Percentiles rank a stretch among this genome's conserved stretches.
These are phyloP conservation scores for Podarcis cretensis DNA, from an alignment of 2,113 vertebrate genomes.

Conservation along the genomic window DNA sequence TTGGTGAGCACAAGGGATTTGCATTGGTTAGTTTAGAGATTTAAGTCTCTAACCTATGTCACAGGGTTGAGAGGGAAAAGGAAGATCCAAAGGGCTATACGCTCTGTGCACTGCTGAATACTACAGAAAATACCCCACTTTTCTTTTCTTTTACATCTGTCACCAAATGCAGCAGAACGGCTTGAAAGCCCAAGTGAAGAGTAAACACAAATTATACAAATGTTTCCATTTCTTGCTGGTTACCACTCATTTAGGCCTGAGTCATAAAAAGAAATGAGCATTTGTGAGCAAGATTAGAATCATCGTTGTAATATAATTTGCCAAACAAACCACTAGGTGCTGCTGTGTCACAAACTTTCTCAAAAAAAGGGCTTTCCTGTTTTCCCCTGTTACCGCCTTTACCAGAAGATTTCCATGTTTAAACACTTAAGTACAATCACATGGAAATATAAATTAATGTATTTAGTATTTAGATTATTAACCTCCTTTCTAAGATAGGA, in stretches of 20 bases:
- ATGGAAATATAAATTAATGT: too few species aligned
- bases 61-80: not conserved
- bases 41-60: not conserved
- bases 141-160: not conserved
- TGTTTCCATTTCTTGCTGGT: not conserved
- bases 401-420: too few species aligned
- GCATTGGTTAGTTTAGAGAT: not conserved
- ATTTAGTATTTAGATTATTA: too few species aligned
- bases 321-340: conserved; percentile 24
- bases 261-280: not conserved
- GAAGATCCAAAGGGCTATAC: not conserved
- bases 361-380: not conserved
- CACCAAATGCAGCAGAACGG: not conserved
- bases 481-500: too few species aligned
- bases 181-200: not conserved
- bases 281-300: not conserved
- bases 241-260: not conserved
- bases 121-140: not conserved
- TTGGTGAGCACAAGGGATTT: not conserved
- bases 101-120: not conserved
- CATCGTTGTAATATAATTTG: not conserved
- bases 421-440: too few species aligned
- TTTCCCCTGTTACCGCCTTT: too few species aligned
- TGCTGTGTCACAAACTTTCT: not conserved
- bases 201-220: not conserved